Evolutionary conservation across 2,797 vertebrate genomes (phyloP), one percentile per base, ranked within the genome.

Genomic region (Sebastes trivittatus): DNA sequence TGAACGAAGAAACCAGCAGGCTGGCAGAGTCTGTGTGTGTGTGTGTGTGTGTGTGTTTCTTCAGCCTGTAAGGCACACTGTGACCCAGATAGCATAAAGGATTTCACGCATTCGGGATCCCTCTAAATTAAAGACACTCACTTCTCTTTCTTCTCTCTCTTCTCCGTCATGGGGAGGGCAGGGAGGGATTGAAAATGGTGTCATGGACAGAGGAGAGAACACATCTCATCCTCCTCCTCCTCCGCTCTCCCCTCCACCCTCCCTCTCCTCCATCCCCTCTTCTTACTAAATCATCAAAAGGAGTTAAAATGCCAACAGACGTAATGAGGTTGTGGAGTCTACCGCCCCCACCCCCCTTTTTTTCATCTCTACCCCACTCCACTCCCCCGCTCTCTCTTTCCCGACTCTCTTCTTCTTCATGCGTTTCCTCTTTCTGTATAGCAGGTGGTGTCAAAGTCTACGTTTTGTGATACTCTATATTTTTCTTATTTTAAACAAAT

Each of bases 241-340:
- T 18, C 6, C 25, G 25, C 25, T 82, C 66, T 1, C 38, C 14
- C 38, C 14, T 14, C 14, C 82, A 72, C 81, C 60, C 88, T 90
- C 85, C 16, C 42, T 18, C 38, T 82, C 63, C 72, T 78, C 83
- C 89, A 79, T 77, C 75, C 83, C 84, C 85, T 84, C 83, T 90
- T 91, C 89, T 92, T 91, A 92, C 93, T 94, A 93, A 94, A 95
- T 94, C 94, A 95, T 95, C 93, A 95, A 92, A 95, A 93, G 93
- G 91, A 95, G 89, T 92, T 94, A 94, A 95, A 94, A 95, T 94
- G 88, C 92, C 93, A 93, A 87, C 85, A 94, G 95, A 95, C 94
- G 92, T 94, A 94, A 94, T 92, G 93, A 95, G 93, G 93, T 93
- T 95, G 90, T 87, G 82, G 92, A 93, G 93, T 89, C 82, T 85